A percentile compares a stretch with the other conserved stretches of the same genome.
Evolutionary conservation across 2,113 vertebrate genomes (phyloP).

Genomic region (Salvelinus alpinus): DNA sequence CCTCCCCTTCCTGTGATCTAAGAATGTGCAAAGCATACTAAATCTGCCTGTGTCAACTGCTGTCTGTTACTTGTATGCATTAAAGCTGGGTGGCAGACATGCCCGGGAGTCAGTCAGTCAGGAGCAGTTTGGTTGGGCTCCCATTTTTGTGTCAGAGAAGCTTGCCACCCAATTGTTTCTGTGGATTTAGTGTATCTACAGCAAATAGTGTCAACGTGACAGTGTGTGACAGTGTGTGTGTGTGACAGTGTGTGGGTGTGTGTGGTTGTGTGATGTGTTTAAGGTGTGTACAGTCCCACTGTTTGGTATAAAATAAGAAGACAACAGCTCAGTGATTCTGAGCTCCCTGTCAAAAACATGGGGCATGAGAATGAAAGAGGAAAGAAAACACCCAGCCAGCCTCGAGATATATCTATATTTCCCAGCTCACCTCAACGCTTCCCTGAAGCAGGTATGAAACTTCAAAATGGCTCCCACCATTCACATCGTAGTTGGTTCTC

Average conservation of each 20-base stretch:
- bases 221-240: background rate
- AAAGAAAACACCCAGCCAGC: conserved; percentile 48
- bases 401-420: conserved; percentile 66
- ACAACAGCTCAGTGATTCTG: conserved; percentile 53
- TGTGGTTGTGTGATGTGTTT: conserved; percentile 40
- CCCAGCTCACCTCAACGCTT: conserved; percentile 60
- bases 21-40: conserved; percentile 50
- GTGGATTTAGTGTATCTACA: conserved; percentile 27
- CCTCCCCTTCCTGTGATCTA: conserved; percentile 47
- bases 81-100: conserved; percentile 36
- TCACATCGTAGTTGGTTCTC: conserved; percentile 62
- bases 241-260: background rate
- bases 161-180: conserved; percentile 28
- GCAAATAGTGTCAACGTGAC: conserved; percentile 38
- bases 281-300: conserved; percentile 54
- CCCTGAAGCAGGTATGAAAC: conserved; percentile 71
- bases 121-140: conserved; percentile 21
- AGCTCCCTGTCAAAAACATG: conserved; percentile 68
- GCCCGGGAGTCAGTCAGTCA: conserved; percentile 6
- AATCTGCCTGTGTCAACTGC: conserved; percentile 53
- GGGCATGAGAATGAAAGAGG: conserved; percentile 59
- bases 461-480: conserved; percentile 70
- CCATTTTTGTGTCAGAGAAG: conserved; percentile 29
- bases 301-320: conserved; percentile 66
- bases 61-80: conserved; percentile 57